Conservation (phyloP, 2,797 vertebrate genomes). For the Tarsius wallacei region DNA sequence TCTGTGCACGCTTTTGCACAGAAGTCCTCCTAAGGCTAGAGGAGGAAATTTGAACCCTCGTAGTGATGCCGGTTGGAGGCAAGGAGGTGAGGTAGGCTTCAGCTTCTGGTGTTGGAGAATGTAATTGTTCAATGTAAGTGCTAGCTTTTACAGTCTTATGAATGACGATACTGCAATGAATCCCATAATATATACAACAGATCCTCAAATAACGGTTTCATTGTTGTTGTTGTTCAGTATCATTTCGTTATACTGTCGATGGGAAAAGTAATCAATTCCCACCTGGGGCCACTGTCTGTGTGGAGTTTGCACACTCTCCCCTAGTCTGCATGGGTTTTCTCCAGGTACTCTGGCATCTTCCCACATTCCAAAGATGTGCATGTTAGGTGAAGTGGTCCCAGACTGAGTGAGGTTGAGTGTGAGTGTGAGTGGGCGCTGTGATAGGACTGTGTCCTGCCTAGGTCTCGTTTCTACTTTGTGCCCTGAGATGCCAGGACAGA, state of each 20-base stretch:
- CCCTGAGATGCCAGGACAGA: background rate
- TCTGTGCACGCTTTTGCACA: background rate
- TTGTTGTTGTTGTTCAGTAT: background rate
- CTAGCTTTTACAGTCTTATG: slow-evolving; percentile 19
- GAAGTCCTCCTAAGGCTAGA: background rate
- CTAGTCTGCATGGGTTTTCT: background rate
- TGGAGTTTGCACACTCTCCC: background rate
- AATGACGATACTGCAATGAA: background rate
- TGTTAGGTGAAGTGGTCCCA: background rate
- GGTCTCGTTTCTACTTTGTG: background rate
- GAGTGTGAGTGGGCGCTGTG: background rate
- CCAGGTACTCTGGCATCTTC: rapidly evolving
- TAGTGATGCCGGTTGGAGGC: too few species aligned
- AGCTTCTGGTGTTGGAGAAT: background rate
- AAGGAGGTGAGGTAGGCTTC: background rate
- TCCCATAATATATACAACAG: background rate
- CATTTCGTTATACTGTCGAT: background rate
- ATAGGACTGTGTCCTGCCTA: too few species aligned
- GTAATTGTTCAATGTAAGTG: background rate
- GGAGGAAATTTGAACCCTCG: background rate
- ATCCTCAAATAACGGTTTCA: background rate
- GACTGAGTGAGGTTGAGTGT: background rate
- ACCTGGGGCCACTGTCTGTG: background rate
- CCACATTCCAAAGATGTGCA: background rate
- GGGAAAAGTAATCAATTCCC: background rate